phyloP scores from a whole-genome alignment of 2,797 vertebrate species.

The Mastacembelus armatus region DNA sequence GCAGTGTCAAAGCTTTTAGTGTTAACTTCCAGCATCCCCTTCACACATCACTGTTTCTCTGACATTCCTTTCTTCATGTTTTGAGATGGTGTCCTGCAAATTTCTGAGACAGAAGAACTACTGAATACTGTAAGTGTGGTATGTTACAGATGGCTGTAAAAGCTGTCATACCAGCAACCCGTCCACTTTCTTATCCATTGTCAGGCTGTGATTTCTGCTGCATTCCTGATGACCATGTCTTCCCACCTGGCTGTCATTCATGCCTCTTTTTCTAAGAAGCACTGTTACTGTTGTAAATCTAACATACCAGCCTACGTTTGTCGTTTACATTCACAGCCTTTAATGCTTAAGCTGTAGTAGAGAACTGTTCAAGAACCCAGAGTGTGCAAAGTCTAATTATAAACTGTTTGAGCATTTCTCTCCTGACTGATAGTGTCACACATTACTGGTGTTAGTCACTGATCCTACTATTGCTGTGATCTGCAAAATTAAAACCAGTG shows the following conservation, averaged over 20 bases:
- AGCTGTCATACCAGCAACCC: neutral
- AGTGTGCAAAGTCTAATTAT: conserved; percentile 3
- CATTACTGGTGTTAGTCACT: conserved; percentile 28
- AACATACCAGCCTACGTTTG: conserved; percentile 1
- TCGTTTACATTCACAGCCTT: neutral
- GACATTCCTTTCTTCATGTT: conserved; percentile 25
- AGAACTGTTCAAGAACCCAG: neutral
- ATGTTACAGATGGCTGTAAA: neutral
- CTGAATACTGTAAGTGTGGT: conserved; percentile 21
- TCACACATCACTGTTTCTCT: neutral
- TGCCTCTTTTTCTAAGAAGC: neutral
- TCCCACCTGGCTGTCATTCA: neutral
- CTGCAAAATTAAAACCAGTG: conserved; percentile 70
- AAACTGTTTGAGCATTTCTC: conserved; percentile 16
- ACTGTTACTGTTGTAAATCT: conserved; percentile 34
- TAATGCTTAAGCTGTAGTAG: neutral
- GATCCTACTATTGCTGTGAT: conserved; percentile 58
- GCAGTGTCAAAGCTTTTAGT: conserved; percentile 2
- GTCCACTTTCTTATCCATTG: neutral
- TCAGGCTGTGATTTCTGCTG: neutral
- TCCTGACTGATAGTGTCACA: conserved; percentile 1
- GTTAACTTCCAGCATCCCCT: neutral
- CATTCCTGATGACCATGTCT: conserved; percentile 23
- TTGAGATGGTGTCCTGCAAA: neutral
- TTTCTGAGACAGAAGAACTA: conserved; percentile 5